Evolutionary conservation across 2,888 invertebrate genomes (phyloP), one percentile per base, ranked within the genome.

Genomic region (Macropis europaea): DNA sequence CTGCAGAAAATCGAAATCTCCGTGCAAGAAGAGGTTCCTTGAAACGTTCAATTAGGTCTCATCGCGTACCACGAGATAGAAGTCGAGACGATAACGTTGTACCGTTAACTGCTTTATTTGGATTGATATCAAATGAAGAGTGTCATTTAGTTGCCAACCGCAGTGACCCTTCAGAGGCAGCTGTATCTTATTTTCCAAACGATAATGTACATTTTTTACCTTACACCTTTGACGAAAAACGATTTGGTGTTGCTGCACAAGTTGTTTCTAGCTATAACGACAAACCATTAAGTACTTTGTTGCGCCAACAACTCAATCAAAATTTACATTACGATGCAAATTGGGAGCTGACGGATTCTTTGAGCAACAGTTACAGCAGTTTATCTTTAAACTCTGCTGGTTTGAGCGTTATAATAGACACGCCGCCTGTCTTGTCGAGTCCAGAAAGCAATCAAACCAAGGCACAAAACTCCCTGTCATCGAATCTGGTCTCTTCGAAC

Each of bases 141-240:
- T 93, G 92, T 19, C 96, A 96, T 85, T 92, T 96, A 61, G 96
- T 96, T 2, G 94, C 95, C 40, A 61, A 86, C 69, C 86, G 96
- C 84, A 97, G 97, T 84, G 96, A 96, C 0, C 91, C 92, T 2
- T 93, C 92, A 1, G 95, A 96, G 82, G 96, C 96, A 9, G 95
- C 96, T 0, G 94, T 96, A 38, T 97, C 97, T 89, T 96, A 95
- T 87, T 96, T 96, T 84, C 93, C 95, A 88, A 97, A 97, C 84
- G 96, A 97, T 86, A 93, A 94, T 82, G 96, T 96, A 40, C 95
- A 96, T 83, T 97, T 96, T 95, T 93, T 96, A 90, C 95, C 96
- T 0, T 95, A 95, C 84, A 95, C 96, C 0, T 97, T 97, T 87
- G 95, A 96, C 82, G 95, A 96, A 82, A 95, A 94, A 80, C 94